Base-by-base conservation (phyloP, 2,888 invertebrate species). In the Monoplex corrugatus region DNA sequence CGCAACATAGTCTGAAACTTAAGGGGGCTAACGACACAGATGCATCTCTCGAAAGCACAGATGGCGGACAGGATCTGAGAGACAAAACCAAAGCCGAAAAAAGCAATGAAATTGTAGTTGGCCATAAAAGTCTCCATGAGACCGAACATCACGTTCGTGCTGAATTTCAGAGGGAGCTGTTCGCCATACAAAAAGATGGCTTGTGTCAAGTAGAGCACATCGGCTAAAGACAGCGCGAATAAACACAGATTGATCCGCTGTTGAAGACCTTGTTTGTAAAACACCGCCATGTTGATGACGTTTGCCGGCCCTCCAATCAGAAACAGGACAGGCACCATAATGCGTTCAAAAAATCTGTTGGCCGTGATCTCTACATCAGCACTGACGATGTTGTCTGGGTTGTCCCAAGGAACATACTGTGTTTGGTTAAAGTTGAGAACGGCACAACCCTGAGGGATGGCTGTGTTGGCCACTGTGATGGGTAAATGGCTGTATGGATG, bases 281-380 rank as follows among this genome's bases (percentile, higher is more conserved):
- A 82, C 44, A 82, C 82, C 82, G 82, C 82, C 82, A 82, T 44
- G 82, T 82, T 82, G 82, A 82, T 82, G 82, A 82, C 45, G 45
- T 82, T 82, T n/a, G 82, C 82, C 28, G 82, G 82, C 32, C 45
- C 82, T 45, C 82, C 82, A 82, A 82, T 82, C 82, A 82, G 82
- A 32, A 44, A 82, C n/a, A 82, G 32, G 28, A 45, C 32, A 2
- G 10, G 10, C 32, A 82, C 13, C n/a, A 82, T 19, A n/a, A 2
- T 32, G 45, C 32, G 23, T 32, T 82, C 45, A 2, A 82, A 2
- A 2, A 82, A 2, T 13, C 23, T 32, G 1, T 32, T 44, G 0
- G 28, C n/a, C 2, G 32, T 45, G 32, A 8, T 44, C 40, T 82
- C 82, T 32, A 40, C 40, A n/a, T 82, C 45, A 3, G 44, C n/a